These are phyloP conservation scores for Odocoileus virginianus DNA, from an alignment of 2,113 vertebrate species.

Conservation along the genomic window DNA sequence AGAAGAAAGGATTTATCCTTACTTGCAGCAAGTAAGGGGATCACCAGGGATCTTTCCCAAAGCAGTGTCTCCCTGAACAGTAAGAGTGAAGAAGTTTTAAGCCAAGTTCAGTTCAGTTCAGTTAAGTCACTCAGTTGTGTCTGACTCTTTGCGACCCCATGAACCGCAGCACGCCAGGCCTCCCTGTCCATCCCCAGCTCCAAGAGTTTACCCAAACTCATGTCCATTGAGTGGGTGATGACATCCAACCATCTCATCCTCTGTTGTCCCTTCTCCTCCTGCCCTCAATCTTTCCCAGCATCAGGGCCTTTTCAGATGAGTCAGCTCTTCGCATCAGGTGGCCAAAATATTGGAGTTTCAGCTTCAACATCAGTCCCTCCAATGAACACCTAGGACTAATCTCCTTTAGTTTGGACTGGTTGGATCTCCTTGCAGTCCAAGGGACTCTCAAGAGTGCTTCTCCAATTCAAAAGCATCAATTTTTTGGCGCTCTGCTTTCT, in stretches of 20 bases:
- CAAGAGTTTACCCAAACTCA: not conserved
- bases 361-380: not conserved
- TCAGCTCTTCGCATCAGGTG: not conserved
- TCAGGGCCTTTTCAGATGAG: not conserved
- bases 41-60: not conserved
- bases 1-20: not conserved
- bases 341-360: not conserved
- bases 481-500: not conserved
- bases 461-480: not conserved
- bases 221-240: not conserved
- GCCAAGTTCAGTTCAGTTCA: not conserved
- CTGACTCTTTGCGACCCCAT: rapidly evolving
- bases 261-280: not conserved
- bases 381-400: not conserved
- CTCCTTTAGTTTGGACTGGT: not conserved
- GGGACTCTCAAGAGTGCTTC: not conserved
- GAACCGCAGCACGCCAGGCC: not conserved
- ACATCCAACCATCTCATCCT: not conserved
- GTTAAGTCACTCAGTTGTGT: rapidly evolving
- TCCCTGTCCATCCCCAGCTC: not conserved
- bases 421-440: not conserved
- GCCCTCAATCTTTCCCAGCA: not conserved
- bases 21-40: not conserved
- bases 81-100: not conserved
- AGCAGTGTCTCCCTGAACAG: not conserved